These are phyloP conservation scores for Acronicta leporina DNA, from an alignment of 2,888 invertebrate species.

Conservation along the genomic window DNA sequence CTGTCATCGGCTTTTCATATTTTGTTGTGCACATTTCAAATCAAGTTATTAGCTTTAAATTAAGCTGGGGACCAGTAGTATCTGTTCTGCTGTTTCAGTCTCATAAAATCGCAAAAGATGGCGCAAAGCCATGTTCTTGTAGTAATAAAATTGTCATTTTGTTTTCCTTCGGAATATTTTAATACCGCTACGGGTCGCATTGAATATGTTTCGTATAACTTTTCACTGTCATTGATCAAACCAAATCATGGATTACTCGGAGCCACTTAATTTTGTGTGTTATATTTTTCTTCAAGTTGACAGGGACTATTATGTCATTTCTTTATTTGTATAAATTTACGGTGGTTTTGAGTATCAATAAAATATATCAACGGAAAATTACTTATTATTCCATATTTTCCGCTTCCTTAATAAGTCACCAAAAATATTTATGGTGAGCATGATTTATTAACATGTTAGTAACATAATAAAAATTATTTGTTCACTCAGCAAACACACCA, in stretches of 20 bases:
- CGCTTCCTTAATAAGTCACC: neutral
- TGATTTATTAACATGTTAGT: neutral
- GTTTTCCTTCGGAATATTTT: neutral
- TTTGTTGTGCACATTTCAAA: conserved; percentile 24
- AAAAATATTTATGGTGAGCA: neutral
- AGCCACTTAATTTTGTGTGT: neutral
- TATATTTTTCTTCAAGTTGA: neutral
- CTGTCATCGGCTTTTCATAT: conserved; percentile 31
- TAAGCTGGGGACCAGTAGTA: conserved; percentile 22
- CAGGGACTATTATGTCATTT: conserved; percentile 1
- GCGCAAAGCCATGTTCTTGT: conserved; percentile 12
- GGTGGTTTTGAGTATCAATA: neutral
- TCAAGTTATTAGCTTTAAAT: conserved; percentile 32
- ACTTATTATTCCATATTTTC: conserved; percentile 9
- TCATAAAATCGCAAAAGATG: conserved; percentile 22
- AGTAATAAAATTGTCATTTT: conserved; percentile 13
- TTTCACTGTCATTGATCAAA: neutral
- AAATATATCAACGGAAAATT: conserved; percentile 13
- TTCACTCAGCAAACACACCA: conserved; percentile 1
- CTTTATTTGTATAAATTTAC: conserved; percentile 7
- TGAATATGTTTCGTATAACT: too few species aligned
- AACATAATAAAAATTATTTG: neutral
- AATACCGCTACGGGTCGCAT: neutral
- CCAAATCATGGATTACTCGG: neutral
- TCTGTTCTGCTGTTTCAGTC: conserved; percentile 10